Evolutionary conservation across 2,888 invertebrate species (phyloP), one percentile per base, ranked within the genome.

Genomic region (Phymatocera aterrima): DNA sequence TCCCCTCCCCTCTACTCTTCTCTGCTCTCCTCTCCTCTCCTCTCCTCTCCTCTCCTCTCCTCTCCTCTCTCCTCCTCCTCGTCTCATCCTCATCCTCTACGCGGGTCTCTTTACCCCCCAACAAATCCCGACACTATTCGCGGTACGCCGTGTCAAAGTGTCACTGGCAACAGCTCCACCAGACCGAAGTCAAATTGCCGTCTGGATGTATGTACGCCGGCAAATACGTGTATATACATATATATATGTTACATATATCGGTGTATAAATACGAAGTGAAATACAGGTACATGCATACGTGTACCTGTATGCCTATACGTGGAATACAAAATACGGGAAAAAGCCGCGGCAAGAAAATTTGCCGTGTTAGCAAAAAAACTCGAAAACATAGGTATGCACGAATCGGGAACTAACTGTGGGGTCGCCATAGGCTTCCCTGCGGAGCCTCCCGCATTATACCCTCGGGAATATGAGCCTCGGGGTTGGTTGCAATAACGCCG

Each of bases 161-260:
- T 89, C 90, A 90, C 82, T 81, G 88, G 80, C 90, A 89, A 89
- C 87, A 86, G 87, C 83, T 87, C 87, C 87, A 88, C 85, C 88
- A 89, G 89, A 90, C 89, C 89, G 87, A 84, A 87, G 83, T 85
- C 84, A 87, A 89, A 89, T 90, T 87, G 86, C 85, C 85, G 85
- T 85, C 83, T 64, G 37, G 81, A 81, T 81, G 81, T 72, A n/a
- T 15, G n/a, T 21, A 12, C 24, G 46, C n/a, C 46, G 24, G 46
- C 24, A 60, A 18, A 21, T 68, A 46, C 2, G 15, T 51, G n/a
- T 31, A 61, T 34, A 31, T 57, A 61, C 37, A n/a, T 61, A 61
- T n/a, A 21, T 12, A 34, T 21, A 18, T 28, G 21, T 10, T 40
- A 40, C 12, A 3, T 40, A 40, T 46, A 8, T n/a, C n/a, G n/a